Evolutionary conservation across 1,140 invertebrate species (phyloP), one percentile per base, ranked within the genome.

Genomic region (Leguminivora glycinivorella): DNA sequence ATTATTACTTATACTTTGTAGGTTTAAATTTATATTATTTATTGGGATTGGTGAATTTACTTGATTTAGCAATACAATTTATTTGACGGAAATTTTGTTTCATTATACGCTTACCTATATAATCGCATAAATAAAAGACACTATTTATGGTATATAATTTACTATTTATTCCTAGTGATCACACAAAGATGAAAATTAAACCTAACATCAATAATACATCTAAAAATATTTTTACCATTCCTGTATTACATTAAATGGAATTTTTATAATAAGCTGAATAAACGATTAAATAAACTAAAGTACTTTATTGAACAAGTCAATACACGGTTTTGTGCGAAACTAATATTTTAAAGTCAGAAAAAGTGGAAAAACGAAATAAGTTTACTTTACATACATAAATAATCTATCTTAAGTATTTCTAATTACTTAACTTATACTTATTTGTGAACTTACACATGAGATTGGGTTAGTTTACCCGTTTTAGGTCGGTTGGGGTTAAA

Each of bases 81-180:
- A 31, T 63, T 63, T 63, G 58, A 63, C 24, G 24, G 26, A 34
- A 4, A 63, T 29, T 63, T 63, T n/a, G 58, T 63, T 63, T 63
- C 58, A 63, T 63, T 63, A 31, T n/a, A 26, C 58, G 58, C 58
- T 63, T 63, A 63, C 58, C 58, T 63, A 34, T 63, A 31, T 63
- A 63, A 63, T 63, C 25, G 58, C 26, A 60, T 60, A 68, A 70
- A 74, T 74, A 69, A 74, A 74, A 70, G 10, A 63, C 60, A 63
- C 3, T 25, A 56, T 70, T 67, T 38, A 47, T 47, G 52, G 10
- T 25, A 68, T 69, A 69, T 56, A 71, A 70, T 71, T 71, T 34
- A 71, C 74, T 74, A 75, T 68, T 81, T 81, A 79, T 81, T 80
- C 82, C 70, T 75, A 77, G 70, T 63, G 67, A 80, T 79, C 82